Evolutionary conservation across 2,888 invertebrate genomes (phyloP).

Genomic region (Cotesia congregata): DNA sequence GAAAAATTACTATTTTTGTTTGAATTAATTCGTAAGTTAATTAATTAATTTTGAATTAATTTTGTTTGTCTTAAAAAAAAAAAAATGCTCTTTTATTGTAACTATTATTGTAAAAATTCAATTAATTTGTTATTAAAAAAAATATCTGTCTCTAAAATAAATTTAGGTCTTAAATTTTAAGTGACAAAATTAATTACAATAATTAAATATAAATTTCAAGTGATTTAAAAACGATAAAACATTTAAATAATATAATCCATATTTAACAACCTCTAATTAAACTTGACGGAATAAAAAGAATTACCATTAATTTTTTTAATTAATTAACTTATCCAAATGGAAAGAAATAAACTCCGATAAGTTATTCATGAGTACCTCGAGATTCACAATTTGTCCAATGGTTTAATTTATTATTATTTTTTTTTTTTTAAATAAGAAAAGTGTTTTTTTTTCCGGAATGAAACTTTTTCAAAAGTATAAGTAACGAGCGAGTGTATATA

Average conservation of each 20-base stretch:
- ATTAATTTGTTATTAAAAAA: no score
- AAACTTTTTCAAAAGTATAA: not conserved
- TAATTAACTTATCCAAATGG: conserved; percentile 30
- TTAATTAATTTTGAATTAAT: no score
- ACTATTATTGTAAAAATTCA: no score
- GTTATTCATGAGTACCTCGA: not conserved
- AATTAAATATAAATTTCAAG: not conserved
- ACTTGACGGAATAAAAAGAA: not conserved
- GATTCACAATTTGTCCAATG: not conserved
- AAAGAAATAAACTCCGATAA: conserved; percentile 10
- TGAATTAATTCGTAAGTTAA: no score
- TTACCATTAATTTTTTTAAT: conserved; percentile 33
- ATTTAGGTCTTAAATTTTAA: no score
- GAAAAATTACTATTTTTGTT: no score
- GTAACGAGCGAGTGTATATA: not conserved
- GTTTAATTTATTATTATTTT: not conserved
- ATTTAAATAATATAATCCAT: not conserved
- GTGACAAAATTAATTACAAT: no score
- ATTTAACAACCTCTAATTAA: not conserved
- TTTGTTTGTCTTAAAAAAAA: no score
- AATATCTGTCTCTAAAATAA: no score
- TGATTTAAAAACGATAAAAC: not conserved
- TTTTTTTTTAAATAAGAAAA: no score
- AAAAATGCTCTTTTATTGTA: no score
- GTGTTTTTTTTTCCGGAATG: not conserved